Conservation (phyloP, 2,113 vertebrate genomes). For the Varanus komodoensis region DNA sequence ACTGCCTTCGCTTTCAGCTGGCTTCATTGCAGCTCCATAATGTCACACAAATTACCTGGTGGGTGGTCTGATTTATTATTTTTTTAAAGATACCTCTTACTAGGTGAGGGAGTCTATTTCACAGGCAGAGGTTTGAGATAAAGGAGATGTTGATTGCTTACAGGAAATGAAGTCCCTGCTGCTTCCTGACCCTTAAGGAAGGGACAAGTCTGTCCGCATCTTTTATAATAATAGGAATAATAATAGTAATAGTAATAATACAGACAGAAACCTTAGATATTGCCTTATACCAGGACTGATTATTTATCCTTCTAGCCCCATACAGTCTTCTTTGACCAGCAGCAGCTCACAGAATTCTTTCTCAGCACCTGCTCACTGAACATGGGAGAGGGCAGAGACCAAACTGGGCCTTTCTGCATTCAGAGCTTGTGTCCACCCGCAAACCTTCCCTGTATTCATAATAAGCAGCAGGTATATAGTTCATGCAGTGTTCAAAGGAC, state of each 20-base stretch:
- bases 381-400: not conserved
- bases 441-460: not conserved
- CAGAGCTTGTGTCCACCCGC: not conserved
- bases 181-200: too few species aligned
- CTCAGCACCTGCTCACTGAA: not conserved
- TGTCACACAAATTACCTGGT: not conserved
- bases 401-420: not conserved
- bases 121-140: too few species aligned
- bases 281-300: too few species aligned
- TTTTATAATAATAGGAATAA: too few species aligned
- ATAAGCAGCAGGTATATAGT: not conserved
- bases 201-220: too few species aligned
- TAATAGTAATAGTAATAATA: too few species aligned
- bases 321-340: not conserved
- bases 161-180: too few species aligned
- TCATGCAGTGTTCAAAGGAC: not conserved
- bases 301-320: not conserved
- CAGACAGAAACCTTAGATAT: too few species aligned
- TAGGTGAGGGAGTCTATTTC: too few species aligned
- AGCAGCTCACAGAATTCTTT: not conserved
- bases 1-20: not conserved
- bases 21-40: not conserved
- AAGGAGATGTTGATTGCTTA: too few species aligned
- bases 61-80: too few species aligned
- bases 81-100: too few species aligned